Percentiles rank a stretch among this genome's conserved stretches.
These are phyloP conservation scores for Lordiphosa clarofinis DNA, from an alignment of 1,140 invertebrate species.

Conservation along the genomic window DNA sequence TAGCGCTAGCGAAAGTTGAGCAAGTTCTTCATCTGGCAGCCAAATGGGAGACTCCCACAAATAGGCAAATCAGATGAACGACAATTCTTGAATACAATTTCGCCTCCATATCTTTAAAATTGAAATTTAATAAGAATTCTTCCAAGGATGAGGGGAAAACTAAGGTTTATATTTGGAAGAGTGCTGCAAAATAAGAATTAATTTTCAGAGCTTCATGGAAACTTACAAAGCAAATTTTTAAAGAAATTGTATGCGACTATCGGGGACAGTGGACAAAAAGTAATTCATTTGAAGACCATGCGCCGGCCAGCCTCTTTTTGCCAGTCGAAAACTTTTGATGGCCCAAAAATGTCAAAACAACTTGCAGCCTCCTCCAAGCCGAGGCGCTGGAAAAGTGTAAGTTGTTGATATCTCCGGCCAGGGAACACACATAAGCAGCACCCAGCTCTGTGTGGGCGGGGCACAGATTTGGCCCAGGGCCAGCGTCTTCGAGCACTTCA, in stretches of 20 bases:
- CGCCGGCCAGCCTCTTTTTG: slow-evolving; percentile 3
- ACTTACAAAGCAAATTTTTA: no score
- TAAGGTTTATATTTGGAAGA: no score
- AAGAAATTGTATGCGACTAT: no score
- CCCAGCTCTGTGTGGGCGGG: slow-evolving; percentile 8
- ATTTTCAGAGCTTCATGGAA: no score
- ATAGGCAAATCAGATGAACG: slow-evolving; percentile 1
- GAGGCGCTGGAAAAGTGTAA: slow-evolving; percentile 57
- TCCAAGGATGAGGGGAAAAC: no score
- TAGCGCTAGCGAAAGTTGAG: slow-evolving; percentile 29
- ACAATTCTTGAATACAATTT: not conserved
- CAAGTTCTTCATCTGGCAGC: slow-evolving; percentile 33
- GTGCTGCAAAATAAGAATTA: no score
- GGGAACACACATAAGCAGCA: slow-evolving; percentile 23
- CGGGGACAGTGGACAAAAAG: no score
- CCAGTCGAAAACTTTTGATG: slow-evolving; percentile 42
- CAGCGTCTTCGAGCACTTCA: slow-evolving; percentile 31
- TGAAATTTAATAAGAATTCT: no score
- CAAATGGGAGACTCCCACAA: slow-evolving; percentile 7
- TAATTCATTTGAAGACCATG: no score
- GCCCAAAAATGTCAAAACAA: slow-evolving; percentile 73
- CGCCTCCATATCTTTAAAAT: no score
- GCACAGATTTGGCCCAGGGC: slow-evolving; percentile 27
- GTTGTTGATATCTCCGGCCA: slow-evolving; percentile 52
- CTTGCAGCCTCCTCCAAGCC: slow-evolving; percentile 34